Base-by-base conservation (phyloP, 1,140 invertebrate species). In the Bombus picipes region DNA sequence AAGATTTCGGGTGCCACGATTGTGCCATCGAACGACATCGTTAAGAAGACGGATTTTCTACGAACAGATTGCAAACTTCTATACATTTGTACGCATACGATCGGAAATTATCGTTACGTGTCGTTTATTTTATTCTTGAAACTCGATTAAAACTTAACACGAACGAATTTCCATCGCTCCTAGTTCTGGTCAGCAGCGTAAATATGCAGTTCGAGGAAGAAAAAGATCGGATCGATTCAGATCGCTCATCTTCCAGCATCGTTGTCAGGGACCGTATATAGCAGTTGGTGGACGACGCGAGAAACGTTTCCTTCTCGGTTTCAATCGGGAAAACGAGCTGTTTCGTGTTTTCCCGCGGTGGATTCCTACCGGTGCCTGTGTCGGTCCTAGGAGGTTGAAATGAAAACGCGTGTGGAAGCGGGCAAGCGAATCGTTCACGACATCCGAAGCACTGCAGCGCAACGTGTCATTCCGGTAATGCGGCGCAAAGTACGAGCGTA, bases 381-480 rank as follows among this genome's bases (percentile, higher is more conserved):
- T 71, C 15, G 47, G 13, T 72, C 32, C 12, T 74, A 65, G 59
- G 79, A 81, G 87, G 83, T 80, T 79, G 87, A 53, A 88, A 89
- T 86, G 59, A n/a, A 79, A 86, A 66, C 87, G 65, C 74, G 84
- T 62, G 87, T 88, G 85, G 70, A 89, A 86, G 87, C 88, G 84
- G 76, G 84, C 88, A 85, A 73, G 80, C 88, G 88, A 87, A 90
- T 88, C 89, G 92, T 93, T 92, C 93, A 94, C 94, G 93, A 94
- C 93, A 94, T 94, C 92, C 94, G 89, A 94, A 94, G 93, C 94
- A 94, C 94, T 93, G 94, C 94, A 94, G 93, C 94, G 93, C 93
- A 95, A 95, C 94, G 90, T 95, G 92, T 95, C 94, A 95, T 95
- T 94, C 93, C 90, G 91, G 93, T 94, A 95, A 95, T 94, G 92